Conservation (phyloP, 2,113 vertebrate genomes). For the Cebus imitator region DNA sequence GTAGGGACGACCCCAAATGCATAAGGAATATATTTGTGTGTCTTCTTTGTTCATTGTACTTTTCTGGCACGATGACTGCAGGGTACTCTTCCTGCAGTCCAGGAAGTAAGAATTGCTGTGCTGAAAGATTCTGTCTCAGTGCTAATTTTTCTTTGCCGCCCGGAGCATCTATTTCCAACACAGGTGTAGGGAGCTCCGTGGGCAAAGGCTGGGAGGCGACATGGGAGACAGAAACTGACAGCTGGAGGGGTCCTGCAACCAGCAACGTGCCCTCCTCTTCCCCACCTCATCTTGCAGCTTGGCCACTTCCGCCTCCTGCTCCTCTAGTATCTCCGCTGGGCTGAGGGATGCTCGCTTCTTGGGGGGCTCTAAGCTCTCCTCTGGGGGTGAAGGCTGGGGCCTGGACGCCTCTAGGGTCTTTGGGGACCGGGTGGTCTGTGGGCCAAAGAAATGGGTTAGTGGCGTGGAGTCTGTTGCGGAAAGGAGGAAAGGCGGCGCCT, state of each 20-base stretch:
- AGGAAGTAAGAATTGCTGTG: too few species aligned
- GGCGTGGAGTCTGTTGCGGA: neutral
- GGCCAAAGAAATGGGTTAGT: neutral
- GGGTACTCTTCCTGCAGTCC: too few species aligned
- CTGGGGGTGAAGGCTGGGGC: constrained; percentile 7
- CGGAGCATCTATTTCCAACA: too few species aligned
- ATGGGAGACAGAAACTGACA: neutral
- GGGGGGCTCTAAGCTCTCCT: constrained; percentile 65
- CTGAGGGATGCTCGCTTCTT: constrained; percentile 62
- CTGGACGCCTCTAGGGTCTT: neutral
- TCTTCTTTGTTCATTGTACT: too few species aligned
- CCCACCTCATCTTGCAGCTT: constrained; percentile 75
- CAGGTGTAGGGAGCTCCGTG: neutral
- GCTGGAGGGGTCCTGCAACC: too few species aligned
- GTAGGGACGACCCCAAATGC: too few species aligned
- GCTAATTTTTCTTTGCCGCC: too few species aligned
- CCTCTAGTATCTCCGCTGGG: constrained; percentile 54
- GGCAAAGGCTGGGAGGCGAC: neutral
- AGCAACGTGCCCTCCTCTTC: fast-evolving
- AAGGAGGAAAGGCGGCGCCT: neutral
- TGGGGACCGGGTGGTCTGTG: neutral
- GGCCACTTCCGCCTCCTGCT: constrained; percentile 69
- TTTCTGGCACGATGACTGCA: too few species aligned
- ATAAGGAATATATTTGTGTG: too few species aligned
- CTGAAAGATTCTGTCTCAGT: too few species aligned